phyloP scores from a whole-genome alignment of 2,888 invertebrate genomes.

The Xestobium rufovillosum region DNA sequence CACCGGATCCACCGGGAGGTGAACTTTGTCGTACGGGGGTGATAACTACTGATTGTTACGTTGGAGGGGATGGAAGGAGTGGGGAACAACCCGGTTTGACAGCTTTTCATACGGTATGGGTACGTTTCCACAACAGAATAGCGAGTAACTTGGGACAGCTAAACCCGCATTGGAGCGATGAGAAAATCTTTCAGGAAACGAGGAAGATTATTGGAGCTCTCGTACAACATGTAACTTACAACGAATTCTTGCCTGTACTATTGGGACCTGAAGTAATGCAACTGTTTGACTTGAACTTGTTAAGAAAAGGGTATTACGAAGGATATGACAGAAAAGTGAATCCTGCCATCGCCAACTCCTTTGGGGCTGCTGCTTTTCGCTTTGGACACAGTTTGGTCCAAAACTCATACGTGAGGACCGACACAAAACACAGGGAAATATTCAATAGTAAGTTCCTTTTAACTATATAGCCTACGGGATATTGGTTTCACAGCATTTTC shows the following conservation, averaged over 20 bases:
- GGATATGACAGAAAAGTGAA: constrained; percentile 64
- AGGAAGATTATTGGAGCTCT: constrained; percentile 73
- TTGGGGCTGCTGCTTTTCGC: constrained; percentile 75
- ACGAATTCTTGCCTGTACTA: constrained; percentile 65
- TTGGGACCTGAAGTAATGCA: constrained; percentile 67
- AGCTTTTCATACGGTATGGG: constrained; percentile 67
- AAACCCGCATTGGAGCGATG: constrained; percentile 85
- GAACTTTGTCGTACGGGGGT: constrained; percentile 67
- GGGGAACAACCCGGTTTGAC: constrained; percentile 76
- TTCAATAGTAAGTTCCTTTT: constrained; percentile 58
- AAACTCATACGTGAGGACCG: constrained; percentile 65
- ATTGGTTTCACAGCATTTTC: too few relatives aligned
- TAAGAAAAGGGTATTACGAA: constrained; percentile 60
- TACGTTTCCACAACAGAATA: constrained; percentile 67
- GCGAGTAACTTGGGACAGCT: constrained; percentile 62
- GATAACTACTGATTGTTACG: constrained; percentile 66
- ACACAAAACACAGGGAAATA: constrained; percentile 59
- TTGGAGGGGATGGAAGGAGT: constrained; percentile 69
- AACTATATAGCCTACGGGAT: constrained; percentile 1
- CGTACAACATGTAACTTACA: constrained; percentile 76
- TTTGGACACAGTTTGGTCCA: constrained; percentile 85
- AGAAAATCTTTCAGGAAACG: constrained; percentile 77
- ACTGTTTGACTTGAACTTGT: constrained; percentile 65
- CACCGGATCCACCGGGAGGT: constrained; percentile 48
- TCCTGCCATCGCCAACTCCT: constrained; percentile 69